phyloP scores from a whole-genome alignment of 2,797 vertebrate species.

The Oceanodroma leucorhoa region DNA sequence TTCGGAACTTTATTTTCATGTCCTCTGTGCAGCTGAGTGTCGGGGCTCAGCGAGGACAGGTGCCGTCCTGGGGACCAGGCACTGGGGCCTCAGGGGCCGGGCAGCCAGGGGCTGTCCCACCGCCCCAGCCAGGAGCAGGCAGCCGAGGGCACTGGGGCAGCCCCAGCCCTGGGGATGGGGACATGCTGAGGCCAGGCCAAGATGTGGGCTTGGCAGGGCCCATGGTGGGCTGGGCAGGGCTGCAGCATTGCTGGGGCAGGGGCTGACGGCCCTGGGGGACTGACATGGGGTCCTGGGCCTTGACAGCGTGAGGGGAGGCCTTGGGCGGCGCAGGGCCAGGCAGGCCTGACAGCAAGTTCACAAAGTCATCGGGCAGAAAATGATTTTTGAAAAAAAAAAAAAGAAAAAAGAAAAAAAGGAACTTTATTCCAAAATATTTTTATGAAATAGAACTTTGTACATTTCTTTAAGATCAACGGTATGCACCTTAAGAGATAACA shows the following conservation, averaged over 20 bases:
- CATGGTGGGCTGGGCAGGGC: no score
- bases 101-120: not conserved
- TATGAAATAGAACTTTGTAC: not conserved
- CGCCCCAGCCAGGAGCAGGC: not conserved
- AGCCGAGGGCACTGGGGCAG: fast-evolving
- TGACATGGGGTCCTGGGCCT: not conserved
- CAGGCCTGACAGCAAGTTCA: not conserved
- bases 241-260: fast-evolving
- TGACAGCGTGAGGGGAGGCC: not conserved
- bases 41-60: fast-evolving
- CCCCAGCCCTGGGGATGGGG: not conserved
- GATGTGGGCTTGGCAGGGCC: fast-evolving
- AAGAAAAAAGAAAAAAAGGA: not conserved
- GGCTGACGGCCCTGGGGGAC: not conserved
- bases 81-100: not conserved
- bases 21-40: not conserved
- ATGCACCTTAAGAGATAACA: not conserved
- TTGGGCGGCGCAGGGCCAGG: not conserved
- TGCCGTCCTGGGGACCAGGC: not conserved
- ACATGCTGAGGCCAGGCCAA: not conserved
- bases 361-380: not conserved
- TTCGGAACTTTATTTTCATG: not conserved
- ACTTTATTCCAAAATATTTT: not conserved
- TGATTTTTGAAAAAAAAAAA: not conserved
- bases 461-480: not conserved